Base-by-base conservation (phyloP, 2,797 vertebrate species). In the Centropyge bicolor region DNA sequence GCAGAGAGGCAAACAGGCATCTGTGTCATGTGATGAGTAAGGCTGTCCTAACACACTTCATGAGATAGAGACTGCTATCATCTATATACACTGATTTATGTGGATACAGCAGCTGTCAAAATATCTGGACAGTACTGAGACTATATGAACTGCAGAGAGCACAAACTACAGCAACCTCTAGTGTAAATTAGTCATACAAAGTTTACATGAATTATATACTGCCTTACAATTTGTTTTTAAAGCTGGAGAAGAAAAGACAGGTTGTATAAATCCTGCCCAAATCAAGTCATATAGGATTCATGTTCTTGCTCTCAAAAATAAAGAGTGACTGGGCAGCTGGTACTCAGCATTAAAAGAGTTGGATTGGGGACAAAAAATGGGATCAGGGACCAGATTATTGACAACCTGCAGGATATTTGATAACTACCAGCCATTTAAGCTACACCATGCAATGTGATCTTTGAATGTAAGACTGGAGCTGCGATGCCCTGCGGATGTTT, bases 1-100 rank as follows among this genome's bases (percentile, higher is more conserved):
- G 86, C 86, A 94, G 49, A 74, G 43, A 80, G 9, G 74, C 51
- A 75, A 11, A 40, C 16, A 64, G 62, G 2, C 49, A 55, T 10
- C 20, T 3, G 10, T 11, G 24, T 68, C 14, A 60, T 5, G 11
- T 14, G 52, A 51, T 14, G 22, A 60, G 17, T 35, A 14, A 20
- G 3, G 46, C 17, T 49, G 20, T 41, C 55, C 31, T 49, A 20
- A 49, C 43, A 45, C 43, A 45, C 13, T 45, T 14, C 43, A 45
- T 14, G 16, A 14, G 13, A 45, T 45, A 13, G 16, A 45, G 51
- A 14, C 22, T 19, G 41, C 8, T 10, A n/a, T 22, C 36, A 67
- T 27, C 38, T 27, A 5, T 27, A 27, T 5, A 62, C 27, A 27
- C 40, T 45, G 60, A 3, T 41, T 22, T 11, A 36, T 57, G 35